Percentiles rank a stretch among this genome's conserved stretches.
These are phyloP conservation scores for Echinometra lucunter DNA, from an alignment of 53 echinoderm and acorn worm genomes.

Conservation along the genomic window DNA sequence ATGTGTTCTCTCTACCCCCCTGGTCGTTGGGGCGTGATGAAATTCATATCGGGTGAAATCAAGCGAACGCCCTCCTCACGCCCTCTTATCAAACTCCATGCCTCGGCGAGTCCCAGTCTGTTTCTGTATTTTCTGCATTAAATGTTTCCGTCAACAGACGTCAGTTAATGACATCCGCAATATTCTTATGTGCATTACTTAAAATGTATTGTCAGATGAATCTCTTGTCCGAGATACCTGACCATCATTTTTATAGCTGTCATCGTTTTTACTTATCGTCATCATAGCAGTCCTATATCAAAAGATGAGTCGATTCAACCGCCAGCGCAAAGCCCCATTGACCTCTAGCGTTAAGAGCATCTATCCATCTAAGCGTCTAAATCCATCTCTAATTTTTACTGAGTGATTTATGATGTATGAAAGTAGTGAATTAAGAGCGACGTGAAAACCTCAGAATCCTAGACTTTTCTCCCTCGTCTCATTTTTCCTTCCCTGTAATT, in stretches of 20 bases:
- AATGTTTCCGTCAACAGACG: slow-evolving; percentile 38
- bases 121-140: slow-evolving; percentile 51
- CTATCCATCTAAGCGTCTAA: slow-evolving; percentile 46
- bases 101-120: slow-evolving; percentile 22
- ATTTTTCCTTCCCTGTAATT: slow-evolving; percentile 58
- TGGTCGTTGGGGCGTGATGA: slow-evolving; percentile 63
- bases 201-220: background rate
- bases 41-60: slow-evolving; percentile 61
- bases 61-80: slow-evolving; percentile 35
- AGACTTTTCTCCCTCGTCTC: slow-evolving; percentile 34
- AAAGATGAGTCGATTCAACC: slow-evolving; percentile 18
- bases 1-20: slow-evolving; percentile 46
- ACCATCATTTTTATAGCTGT: background rate
- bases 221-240: background rate
- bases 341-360: slow-evolving; percentile 46
- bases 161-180: background rate
- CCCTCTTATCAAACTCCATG: slow-evolving; percentile 43
- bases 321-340: slow-evolving; percentile 25
- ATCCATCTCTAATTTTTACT: slow-evolving; percentile 44
- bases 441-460: slow-evolving; percentile 49
- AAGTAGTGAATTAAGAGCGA: slow-evolving; percentile 69
- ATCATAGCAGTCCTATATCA: slow-evolving; percentile 1
- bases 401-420: slow-evolving; percentile 71
- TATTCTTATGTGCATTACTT: background rate
- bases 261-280: background rate